Conservation (phyloP, 2,797 vertebrate species). For the Poeciliopsis presidionis region DNA sequence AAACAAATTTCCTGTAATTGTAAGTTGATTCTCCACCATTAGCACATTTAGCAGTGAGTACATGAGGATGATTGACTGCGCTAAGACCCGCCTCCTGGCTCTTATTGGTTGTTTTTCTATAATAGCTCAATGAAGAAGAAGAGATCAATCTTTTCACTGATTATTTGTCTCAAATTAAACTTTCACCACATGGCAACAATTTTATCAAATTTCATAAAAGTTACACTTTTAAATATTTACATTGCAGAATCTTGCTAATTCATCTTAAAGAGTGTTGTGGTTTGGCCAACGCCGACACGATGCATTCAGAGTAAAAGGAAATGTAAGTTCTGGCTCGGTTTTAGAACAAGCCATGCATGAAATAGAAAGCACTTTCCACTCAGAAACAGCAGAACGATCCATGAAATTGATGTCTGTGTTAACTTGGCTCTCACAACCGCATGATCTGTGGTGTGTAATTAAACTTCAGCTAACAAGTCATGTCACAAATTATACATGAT, state of each 20-base stretch:
- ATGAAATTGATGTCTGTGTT: conserved; percentile 52
- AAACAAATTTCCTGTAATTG: no score
- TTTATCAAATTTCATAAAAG: no score
- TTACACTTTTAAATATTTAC: background rate
- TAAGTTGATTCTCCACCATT: no score
- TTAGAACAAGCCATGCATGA: conserved; percentile 37
- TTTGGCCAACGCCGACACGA: background rate
- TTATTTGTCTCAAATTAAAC: no score
- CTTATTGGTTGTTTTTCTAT: no score
- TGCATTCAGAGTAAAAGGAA: conserved; percentile 19
- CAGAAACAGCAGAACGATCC: conserved; percentile 32
- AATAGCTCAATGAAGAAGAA: no score
- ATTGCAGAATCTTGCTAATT: background rate
- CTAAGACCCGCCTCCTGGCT: no score
- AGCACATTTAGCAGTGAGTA: no score
- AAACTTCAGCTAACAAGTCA: conserved; percentile 39
- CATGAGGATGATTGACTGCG: no score
- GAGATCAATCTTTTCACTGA: no score
- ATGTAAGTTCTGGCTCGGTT: conserved; percentile 31
- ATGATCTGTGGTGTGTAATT: conserved; percentile 34
- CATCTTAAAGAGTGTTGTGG: background rate
- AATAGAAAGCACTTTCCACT: conserved; percentile 29
- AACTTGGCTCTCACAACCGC: conserved; percentile 27
- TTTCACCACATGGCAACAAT: no score
- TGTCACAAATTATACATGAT: conserved; percentile 41